phyloP scores from a whole-genome alignment of 1,140 invertebrate species.

The Hyles euphorbiae region DNA sequence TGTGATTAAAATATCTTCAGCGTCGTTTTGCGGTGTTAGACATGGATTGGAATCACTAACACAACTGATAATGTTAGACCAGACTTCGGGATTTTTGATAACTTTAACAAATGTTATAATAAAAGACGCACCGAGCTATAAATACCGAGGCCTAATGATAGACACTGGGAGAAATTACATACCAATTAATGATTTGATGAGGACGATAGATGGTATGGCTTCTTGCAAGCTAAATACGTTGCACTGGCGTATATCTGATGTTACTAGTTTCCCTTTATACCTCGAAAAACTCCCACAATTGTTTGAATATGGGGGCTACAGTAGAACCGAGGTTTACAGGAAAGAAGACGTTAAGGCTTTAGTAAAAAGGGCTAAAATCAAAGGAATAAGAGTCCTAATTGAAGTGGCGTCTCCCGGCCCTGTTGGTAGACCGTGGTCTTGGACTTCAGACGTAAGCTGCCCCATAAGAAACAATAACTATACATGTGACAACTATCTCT shows the following conservation, averaged over 20 bases:
- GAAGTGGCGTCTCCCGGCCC: conserved; percentile 88
- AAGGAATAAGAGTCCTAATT: conserved; percentile 81
- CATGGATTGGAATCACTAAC: conserved; percentile 86
- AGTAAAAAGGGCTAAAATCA: conserved; percentile 78
- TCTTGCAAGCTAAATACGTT: conserved; percentile 88
- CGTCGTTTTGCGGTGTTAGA: conserved; percentile 84
- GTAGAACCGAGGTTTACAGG: conserved; percentile 79
- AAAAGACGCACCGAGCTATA: conserved; percentile 77
- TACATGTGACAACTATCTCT: conserved; percentile 81
- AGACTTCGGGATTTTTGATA: conserved; percentile 75
- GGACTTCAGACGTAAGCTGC: conserved; percentile 85
- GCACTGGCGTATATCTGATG: conserved; percentile 89
- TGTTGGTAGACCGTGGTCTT: conserved; percentile 82
- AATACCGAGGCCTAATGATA: conserved; percentile 84
- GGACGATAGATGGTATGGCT: conserved; percentile 85
- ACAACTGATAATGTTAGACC: conserved; percentile 84
- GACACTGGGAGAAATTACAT: conserved; percentile 87
- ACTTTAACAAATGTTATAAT: conserved; percentile 75
- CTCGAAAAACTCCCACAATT: conserved; percentile 80
- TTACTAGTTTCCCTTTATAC: conserved; percentile 86
- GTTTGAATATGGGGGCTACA: conserved; percentile 84
- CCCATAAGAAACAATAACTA: conserved; percentile 78
- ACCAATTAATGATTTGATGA: conserved; percentile 79
- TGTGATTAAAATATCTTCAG: conserved; percentile 77
- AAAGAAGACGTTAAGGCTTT: conserved; percentile 80